These are phyloP conservation scores for Heliconius himera DNA, from an alignment of 1,140 invertebrate genomes.

Conservation along the genomic window DNA sequence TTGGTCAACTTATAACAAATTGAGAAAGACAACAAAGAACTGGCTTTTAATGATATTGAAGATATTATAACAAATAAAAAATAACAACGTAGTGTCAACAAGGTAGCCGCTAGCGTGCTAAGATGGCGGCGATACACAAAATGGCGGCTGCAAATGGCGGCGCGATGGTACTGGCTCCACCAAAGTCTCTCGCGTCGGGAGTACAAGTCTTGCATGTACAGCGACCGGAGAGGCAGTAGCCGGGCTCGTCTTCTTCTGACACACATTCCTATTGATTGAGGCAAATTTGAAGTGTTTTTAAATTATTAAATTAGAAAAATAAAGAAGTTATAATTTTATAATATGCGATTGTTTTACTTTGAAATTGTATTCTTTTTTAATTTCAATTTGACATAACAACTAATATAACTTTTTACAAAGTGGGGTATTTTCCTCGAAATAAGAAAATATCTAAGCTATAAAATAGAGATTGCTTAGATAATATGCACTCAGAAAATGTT, in stretches of 20 bases:
- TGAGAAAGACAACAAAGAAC: background rate
- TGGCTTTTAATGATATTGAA: background rate
- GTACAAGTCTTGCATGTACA: constrained; percentile 77
- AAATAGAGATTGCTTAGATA: too few relatives aligned
- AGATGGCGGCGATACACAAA: constrained; percentile 61
- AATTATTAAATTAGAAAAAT: background rate
- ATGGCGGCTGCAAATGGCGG: constrained; percentile 59
- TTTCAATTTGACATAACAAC: too few relatives aligned
- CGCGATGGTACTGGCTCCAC: constrained; percentile 54
- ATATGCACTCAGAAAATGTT: too few relatives aligned
- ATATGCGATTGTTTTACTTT: too few relatives aligned
- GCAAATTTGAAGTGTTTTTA: background rate
- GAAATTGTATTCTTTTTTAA: too few relatives aligned
- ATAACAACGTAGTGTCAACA: constrained; percentile 1
- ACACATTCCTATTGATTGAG: constrained; percentile 68
- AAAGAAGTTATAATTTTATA: background rate
- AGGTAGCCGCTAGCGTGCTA: constrained; percentile 45
- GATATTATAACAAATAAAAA: background rate
- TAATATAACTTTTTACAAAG: too few relatives aligned
- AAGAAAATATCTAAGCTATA: too few relatives aligned
- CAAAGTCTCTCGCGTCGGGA: constrained; percentile 68
- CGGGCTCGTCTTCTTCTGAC: constrained; percentile 73
- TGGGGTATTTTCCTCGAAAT: too few relatives aligned
- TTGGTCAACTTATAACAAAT: background rate
- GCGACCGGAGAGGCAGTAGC: constrained; percentile 68